Evolutionary conservation across 2,113 vertebrate genomes (phyloP), one percentile per base, ranked within the genome.

Genomic region (Lathamus discolor): DNA sequence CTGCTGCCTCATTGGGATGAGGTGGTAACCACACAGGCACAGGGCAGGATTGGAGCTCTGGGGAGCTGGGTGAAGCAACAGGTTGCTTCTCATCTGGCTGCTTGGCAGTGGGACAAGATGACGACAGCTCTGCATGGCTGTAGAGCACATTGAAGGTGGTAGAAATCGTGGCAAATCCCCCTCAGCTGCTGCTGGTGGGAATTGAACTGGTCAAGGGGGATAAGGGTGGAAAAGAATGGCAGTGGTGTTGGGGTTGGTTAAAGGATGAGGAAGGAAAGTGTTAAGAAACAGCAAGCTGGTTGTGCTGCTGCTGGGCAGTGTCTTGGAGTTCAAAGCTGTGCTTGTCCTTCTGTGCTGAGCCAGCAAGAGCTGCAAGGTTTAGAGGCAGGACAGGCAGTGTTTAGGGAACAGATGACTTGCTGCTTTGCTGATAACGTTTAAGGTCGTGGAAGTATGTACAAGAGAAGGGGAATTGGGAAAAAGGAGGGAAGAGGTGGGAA

Each of bases 341-440:
- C 86, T 86, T 17, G 51, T 62, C 54, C 86, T 86, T 44, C 49
- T 27, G 75, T 94, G 94, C 94, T 95, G 91, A 96, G 86, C 76
- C 76, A 93, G 92, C 91, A 86, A 22, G 76, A 57, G 15, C 62
- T 59, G 17, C 1, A 27, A 68, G 63, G 44, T 33, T 72, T 35
- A 29, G 44, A 86, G 82, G 83, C 52, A 57, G 76, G 41, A 7
- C n/a, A 17, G 66, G 78, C 73, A 67, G 90, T 1, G 0, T 64
- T 87, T 55, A 23, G 61, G 74, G 74, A 82, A 55, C 39, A 63
- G 44, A 64, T 76, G 49, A 57, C 81, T 81, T 88, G 37, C 48
- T 84, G 73, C 89, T 87, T 68, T 75, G 61, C 88, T 94, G 69
- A n/a, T 73, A 83, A 43, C 3, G 1, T 54, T 78, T 88, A 9